Conservation (phyloP, 1,140 invertebrate species). For the Trachelipus rathkii region DNA sequence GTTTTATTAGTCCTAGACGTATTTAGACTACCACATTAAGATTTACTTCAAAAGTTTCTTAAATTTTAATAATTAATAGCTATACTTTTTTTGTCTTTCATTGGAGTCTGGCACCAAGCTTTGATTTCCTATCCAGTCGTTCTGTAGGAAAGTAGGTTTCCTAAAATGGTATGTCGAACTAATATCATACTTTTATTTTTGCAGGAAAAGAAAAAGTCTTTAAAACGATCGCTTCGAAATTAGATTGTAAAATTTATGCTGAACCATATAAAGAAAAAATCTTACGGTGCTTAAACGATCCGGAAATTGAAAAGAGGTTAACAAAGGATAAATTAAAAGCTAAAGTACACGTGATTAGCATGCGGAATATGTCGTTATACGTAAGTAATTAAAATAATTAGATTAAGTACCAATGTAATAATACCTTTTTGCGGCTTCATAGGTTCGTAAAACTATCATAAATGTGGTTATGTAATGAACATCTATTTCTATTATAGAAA, state of each 20-base stretch:
- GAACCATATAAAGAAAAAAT: constrained; percentile 52
- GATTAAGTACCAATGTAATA: too few relatives aligned
- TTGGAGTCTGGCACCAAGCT: too few relatives aligned
- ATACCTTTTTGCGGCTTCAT: too few relatives aligned
- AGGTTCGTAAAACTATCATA: too few relatives aligned
- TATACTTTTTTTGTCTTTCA: too few relatives aligned
- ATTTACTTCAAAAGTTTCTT: too few relatives aligned
- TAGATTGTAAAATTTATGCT: constrained; percentile 61
- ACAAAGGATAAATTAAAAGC: constrained; percentile 49
- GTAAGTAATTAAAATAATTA: constrained; percentile 49
- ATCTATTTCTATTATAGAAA: constrained; percentile 24
- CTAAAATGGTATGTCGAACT: background rate
- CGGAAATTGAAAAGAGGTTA: constrained; percentile 47
- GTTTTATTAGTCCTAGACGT: too few relatives aligned
- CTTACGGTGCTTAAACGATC: constrained; percentile 54
- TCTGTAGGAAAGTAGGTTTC: too few relatives aligned
- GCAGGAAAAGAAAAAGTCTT: constrained; percentile 70
- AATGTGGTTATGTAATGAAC: too few relatives aligned
- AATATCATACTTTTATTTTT: background rate
- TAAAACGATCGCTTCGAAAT: constrained; percentile 59
- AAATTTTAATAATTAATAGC: too few relatives aligned
- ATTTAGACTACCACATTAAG: too few relatives aligned
- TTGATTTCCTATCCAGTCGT: too few relatives aligned
- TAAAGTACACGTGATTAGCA: constrained; percentile 62
- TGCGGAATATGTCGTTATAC: constrained; percentile 58